Conservation (phyloP, 2,888 invertebrate species). For the Anticlea derivata region DNA sequence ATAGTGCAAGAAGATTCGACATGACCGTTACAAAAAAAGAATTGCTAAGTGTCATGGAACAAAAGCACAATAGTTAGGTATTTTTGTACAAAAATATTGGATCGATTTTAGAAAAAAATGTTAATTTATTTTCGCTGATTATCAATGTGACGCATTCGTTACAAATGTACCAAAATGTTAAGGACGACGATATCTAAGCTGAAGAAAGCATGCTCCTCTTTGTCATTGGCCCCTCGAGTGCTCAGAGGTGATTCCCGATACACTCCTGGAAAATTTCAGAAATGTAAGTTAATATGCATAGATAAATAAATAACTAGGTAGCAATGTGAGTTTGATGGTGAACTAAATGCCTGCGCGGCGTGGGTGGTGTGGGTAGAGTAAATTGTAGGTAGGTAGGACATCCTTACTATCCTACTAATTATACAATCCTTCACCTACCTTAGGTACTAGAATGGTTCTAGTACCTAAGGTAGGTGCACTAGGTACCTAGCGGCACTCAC, state of each 20-base stretch:
- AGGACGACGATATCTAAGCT: constrained; percentile 50
- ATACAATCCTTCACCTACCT: too few relatives aligned
- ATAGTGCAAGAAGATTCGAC: constrained; percentile 21
- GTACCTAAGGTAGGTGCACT: too few relatives aligned
- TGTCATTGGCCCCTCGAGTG: constrained; percentile 44
- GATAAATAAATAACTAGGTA: not conserved
- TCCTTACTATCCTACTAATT: too few relatives aligned
- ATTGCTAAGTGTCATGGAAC: constrained; percentile 17
- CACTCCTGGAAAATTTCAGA: constrained; percentile 45
- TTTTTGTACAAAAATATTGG: constrained; percentile 29
- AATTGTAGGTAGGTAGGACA: not conserved
- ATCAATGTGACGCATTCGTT: constrained; percentile 35
- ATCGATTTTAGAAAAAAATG: constrained; percentile 45
- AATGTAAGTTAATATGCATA: constrained; percentile 49
- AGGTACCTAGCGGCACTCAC: too few relatives aligned
- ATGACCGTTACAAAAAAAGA: constrained; percentile 21
- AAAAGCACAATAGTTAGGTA: constrained; percentile 31
- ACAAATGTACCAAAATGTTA: constrained; percentile 47
- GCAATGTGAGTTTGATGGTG: not conserved
- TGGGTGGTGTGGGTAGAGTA: too few relatives aligned
- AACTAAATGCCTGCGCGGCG: too few relatives aligned
- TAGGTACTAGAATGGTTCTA: too few relatives aligned
- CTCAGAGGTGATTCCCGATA: constrained; percentile 42
- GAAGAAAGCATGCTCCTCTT: constrained; percentile 45
- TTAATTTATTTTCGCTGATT: constrained; percentile 60